A percentile compares a stretch with the other conserved stretches of the same genome.
phyloP scores from a whole-genome alignment of 2,888 invertebrate genomes.

The Scrobipalpa atriplicella region DNA sequence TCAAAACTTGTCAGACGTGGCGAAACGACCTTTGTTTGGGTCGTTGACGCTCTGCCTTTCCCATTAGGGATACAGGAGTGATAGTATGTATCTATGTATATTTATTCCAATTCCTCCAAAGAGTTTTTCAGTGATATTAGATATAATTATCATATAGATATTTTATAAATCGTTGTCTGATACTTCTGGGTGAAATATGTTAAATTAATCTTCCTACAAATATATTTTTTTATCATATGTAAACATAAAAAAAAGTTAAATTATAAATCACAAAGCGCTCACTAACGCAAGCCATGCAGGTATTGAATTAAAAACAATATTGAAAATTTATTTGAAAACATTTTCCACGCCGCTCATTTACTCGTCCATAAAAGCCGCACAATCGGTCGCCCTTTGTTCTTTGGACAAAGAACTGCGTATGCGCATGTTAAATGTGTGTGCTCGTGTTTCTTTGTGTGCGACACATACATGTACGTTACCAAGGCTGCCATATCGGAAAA shows the following conservation, averaged over 20 bases:
- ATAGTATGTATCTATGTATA: too few relatives aligned
- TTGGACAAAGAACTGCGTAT: conserved; percentile 48
- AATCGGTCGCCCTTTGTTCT: conserved; percentile 46
- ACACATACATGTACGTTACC: conserved; percentile 22
- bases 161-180: too few relatives aligned
- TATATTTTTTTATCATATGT: too few relatives aligned
- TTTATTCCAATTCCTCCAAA: too few relatives aligned
- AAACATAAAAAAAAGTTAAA: neutral
- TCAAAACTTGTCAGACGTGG: too few relatives aligned
- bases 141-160: too few relatives aligned
- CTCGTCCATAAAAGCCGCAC: conserved; percentile 22
- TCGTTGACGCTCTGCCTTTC: too few relatives aligned
- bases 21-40: too few relatives aligned
- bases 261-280: neutral
- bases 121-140: too few relatives aligned
- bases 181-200: too few relatives aligned
- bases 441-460: conserved; percentile 27
- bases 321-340: conserved; percentile 1
- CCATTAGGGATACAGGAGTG: too few relatives aligned
- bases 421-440: conserved; percentile 27
- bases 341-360: conserved; percentile 2
- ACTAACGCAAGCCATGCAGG: neutral
- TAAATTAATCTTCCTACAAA: too few relatives aligned
- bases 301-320: neutral
- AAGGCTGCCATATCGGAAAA: neutral